Evolutionary conservation across 2,797 vertebrate species (phyloP), one percentile per base, ranked within the genome.

Genomic region (Corythornis leucogaster): DNA sequence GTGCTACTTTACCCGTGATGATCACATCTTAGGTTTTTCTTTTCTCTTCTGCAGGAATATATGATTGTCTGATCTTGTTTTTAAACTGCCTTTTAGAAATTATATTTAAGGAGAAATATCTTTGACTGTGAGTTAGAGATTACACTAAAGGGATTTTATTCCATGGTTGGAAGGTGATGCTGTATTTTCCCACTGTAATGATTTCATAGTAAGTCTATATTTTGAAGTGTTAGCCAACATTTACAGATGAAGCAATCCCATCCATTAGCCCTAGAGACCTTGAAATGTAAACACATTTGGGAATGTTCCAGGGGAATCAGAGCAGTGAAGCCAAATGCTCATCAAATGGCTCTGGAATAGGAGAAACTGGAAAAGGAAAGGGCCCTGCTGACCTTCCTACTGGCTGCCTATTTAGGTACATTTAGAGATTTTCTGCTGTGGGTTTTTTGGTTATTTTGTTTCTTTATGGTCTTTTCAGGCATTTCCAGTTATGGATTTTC

Each of bases 231-330:
- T 88, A 55, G 26, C 68, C 91, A 94, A 5, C 90, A 89, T 42
- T 88, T 67, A 70, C 74, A 86, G 78, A 83, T 95, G 91, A 94
- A 82, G 64, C 68, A 92, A 93, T 85, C 61, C 45, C 68, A 87
- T 55, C 45, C 22, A 1, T 25, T 35, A 64, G 50, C 50, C 71
- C 85, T 51, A 24, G 83, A 89, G 93, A 55, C 46, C 71, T 69
- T 75, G 76, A 69, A 62, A 62, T 20, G 30, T 45, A 51, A 80
- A 90, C 28, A 43, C 54, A 59, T 82, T 85, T 82, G 90, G 62
- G 80, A 89, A 12, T 22, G 15, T 78, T 90, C 78, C 86, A 90
- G 50, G 14, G 5, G 5, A 6, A 5, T 88, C 63, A 42, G 61
- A 84, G 28, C 50, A 51, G 28, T 38, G 33, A 77, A 84, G 78